phyloP scores from a whole-genome alignment of 2,888 invertebrate species.

The Aromia moschata region DNA sequence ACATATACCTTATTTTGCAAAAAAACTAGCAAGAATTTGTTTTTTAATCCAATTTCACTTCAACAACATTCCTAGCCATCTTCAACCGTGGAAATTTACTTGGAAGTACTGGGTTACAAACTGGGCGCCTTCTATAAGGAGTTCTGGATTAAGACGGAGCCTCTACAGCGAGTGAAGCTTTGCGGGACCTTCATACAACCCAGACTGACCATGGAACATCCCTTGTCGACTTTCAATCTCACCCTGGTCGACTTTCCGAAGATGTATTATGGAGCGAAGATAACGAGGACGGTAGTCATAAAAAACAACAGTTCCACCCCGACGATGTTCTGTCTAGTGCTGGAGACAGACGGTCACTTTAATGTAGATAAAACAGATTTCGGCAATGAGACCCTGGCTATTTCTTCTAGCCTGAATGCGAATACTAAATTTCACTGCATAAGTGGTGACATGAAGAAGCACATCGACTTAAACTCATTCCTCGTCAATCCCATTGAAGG shows the following conservation, averaged over 20 bases:
- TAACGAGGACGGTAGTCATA: conserved; percentile 57
- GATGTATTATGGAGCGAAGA: conserved; percentile 58
- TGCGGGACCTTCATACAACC: conserved; percentile 57
- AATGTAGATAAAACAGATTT: too few species aligned
- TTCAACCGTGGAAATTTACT: conserved; percentile 44
- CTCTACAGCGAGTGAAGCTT: conserved; percentile 53
- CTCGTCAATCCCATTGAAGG: conserved; percentile 1
- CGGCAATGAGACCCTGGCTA: too few species aligned
- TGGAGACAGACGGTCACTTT: too few species aligned
- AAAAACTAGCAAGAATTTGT: not conserved
- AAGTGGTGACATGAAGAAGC: not conserved
- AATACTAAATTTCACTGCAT: too few species aligned
- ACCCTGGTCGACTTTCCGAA: conserved; percentile 61
- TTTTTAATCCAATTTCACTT: conserved; percentile 7
- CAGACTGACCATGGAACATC: conserved; percentile 57
- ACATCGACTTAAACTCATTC: not conserved
- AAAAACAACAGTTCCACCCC: conserved; percentile 61
- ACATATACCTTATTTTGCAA: not conserved
- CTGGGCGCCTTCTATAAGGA: conserved; percentile 59
- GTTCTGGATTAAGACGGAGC: conserved; percentile 62
- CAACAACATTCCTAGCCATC: conserved; percentile 40
- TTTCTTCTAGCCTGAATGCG: too few species aligned
- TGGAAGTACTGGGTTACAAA: conserved; percentile 58
- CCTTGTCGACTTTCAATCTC: conserved; percentile 57
- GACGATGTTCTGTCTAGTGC: conserved; percentile 60